Evolutionary conservation across 2,113 vertebrate species (phyloP).

Genomic region (Fulmarus glacialis): DNA sequence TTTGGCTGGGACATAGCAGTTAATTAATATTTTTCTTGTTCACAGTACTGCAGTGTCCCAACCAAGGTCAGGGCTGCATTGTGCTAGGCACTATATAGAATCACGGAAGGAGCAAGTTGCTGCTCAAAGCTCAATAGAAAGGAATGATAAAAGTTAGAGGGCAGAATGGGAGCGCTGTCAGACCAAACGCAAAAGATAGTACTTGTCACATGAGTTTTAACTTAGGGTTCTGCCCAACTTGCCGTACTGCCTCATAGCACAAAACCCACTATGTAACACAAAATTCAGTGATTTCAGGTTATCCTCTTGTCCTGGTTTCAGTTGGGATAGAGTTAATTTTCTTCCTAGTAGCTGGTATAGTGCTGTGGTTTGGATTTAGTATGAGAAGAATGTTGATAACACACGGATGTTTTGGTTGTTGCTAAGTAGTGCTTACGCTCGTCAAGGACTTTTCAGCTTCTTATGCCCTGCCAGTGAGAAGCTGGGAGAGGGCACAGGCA

Average conservation of each 20-base stretch:
- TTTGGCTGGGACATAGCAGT: neutral
- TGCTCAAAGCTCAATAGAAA: neutral
- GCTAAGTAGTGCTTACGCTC: no score
- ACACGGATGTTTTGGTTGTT: no score
- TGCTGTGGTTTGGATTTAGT: no score
- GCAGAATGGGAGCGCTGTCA: neutral
- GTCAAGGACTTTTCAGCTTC: no score
- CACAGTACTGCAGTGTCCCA: slow-evolving; percentile 4
- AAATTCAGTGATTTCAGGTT: neutral
- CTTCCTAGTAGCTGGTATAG: no score
- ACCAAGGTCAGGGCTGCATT: neutral
- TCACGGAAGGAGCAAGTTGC: neutral
- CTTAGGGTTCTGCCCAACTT: neutral
- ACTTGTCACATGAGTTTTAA: neutral
- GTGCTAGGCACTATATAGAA: neutral
- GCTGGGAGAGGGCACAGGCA: no score
- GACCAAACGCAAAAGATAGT: neutral
- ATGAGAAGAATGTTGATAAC: no score
- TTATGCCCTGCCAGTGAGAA: no score
- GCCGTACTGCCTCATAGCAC: neutral
- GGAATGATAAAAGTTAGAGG: neutral
- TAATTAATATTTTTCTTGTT: slow-evolving; percentile 49
- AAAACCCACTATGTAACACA: neutral
- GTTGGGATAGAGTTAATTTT: no score
- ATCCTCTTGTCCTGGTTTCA: neutral